phyloP scores from a whole-genome alignment of 2,113 vertebrate genomes.

The Chamaea fasciata region DNA sequence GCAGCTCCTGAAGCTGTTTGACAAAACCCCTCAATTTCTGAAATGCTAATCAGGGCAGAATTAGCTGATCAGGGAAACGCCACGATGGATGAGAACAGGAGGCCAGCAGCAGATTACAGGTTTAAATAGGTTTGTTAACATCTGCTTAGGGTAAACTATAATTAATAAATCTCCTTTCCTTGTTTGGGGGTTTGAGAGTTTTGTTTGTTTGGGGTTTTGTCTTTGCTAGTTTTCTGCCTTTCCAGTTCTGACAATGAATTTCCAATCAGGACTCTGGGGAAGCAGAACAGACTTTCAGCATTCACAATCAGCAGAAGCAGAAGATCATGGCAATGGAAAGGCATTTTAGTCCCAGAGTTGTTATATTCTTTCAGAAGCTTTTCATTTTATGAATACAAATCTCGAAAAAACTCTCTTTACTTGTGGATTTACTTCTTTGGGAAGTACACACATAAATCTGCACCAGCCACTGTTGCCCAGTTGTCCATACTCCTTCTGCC shows the following conservation, averaged over 20 bases:
- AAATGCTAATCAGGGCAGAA: constrained; percentile 4
- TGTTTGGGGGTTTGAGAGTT: constrained; percentile 16
- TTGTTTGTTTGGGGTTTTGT: constrained; percentile 42
- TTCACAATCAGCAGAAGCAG: constrained; percentile 34
- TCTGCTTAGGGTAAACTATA: not conserved
- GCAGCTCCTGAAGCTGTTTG: not conserved
- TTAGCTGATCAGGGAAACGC: not conserved
- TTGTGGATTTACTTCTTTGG: not conserved
- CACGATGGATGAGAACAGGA: not conserved
- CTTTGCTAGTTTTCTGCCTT: constrained; percentile 14
- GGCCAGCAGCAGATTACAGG: not conserved
- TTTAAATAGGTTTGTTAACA: constrained; percentile 46
- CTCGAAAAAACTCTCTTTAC: not conserved
- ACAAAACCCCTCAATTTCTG: constrained; percentile 13
- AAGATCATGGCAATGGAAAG: constrained; percentile 20
- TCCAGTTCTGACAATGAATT: constrained; percentile 29
- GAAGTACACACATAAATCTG: not conserved
- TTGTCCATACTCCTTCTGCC: not conserved
- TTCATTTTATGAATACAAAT: constrained; percentile 31
- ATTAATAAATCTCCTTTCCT: constrained; percentile 4
- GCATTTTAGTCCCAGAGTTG: constrained; percentile 4
- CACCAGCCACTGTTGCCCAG: not conserved
- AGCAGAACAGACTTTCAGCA: constrained; percentile 24
- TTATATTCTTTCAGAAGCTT: constrained; percentile 9
- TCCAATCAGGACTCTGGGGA: not conserved